Evolutionary conservation across 1,140 invertebrate species (phyloP).

Genomic region (Physella acuta): DNA sequence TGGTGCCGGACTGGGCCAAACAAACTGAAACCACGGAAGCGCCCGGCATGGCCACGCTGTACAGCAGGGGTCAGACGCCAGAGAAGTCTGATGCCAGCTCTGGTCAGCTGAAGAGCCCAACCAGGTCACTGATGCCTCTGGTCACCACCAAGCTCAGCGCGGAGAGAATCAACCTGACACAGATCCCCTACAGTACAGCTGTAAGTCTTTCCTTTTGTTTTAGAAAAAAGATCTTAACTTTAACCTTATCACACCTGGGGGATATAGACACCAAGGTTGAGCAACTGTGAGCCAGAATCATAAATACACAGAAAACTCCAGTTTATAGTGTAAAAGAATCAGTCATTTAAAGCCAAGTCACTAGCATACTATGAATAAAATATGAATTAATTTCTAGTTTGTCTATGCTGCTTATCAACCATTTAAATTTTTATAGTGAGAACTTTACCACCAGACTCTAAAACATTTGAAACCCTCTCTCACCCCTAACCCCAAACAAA

Average conservation of each 20-base stretch:
- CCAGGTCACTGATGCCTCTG: slow-evolving; percentile 45
- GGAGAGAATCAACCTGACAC: slow-evolving; percentile 58
- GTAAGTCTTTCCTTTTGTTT: neutral
- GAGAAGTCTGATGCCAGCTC: slow-evolving; percentile 25
- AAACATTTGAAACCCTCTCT: too few species aligned
- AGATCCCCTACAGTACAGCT: neutral
- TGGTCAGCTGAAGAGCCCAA: slow-evolving; percentile 35
- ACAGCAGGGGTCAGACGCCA: slow-evolving; percentile 23
- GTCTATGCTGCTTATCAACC: too few species aligned
- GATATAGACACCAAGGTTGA: neutral
- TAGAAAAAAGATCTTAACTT: neutral
- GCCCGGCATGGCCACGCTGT: slow-evolving; percentile 27
- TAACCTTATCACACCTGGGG: neutral
- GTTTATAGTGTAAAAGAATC: too few species aligned
- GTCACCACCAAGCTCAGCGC: slow-evolving; percentile 54
- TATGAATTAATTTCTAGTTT: too few species aligned
- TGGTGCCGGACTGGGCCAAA: slow-evolving; percentile 6
- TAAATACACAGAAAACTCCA: too few species aligned
- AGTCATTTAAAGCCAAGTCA: too few species aligned
- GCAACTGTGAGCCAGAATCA: too few species aligned
- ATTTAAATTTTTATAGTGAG: too few species aligned
- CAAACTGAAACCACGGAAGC: slow-evolving; percentile 26
- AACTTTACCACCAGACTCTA: too few species aligned
- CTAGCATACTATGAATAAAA: too few species aligned
- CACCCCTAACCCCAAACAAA: too few species aligned